These are phyloP conservation scores for Apeira syringaria DNA, from an alignment of 2,888 invertebrate species.

Conservation along the genomic window DNA sequence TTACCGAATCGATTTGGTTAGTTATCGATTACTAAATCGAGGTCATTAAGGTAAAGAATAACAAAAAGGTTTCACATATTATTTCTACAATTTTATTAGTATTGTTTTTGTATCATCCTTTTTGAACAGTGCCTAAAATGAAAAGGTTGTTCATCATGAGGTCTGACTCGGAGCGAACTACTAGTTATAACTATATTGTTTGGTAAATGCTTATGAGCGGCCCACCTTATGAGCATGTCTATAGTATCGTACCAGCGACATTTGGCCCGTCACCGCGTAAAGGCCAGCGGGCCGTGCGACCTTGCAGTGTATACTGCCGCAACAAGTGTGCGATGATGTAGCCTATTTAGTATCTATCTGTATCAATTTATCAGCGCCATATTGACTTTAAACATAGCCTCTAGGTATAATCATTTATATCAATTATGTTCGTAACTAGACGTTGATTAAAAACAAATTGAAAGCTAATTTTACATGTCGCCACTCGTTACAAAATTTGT, in stretches of 20 bases:
- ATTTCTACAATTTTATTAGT: too few species aligned
- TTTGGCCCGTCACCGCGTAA: constrained; percentile 70
- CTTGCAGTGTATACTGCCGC: constrained; percentile 52
- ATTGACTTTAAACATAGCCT: constrained; percentile 10
- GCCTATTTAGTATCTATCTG: constrained; percentile 26
- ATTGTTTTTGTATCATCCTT: too few species aligned
- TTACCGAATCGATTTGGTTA: too few species aligned
- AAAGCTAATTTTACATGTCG: too few species aligned
- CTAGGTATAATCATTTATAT: constrained; percentile 10
- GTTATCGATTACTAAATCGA: too few species aligned
- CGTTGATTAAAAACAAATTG: constrained; percentile 4
- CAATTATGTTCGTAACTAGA: constrained; percentile 17
- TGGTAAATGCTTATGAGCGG: too few species aligned
- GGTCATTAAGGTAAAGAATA: too few species aligned
- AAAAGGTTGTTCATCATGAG: too few species aligned
- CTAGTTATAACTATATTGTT: constrained; percentile 9
- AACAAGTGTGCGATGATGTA: constrained; percentile 63
- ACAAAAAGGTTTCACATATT: too few species aligned
- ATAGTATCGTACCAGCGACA: constrained; percentile 41
- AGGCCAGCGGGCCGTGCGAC: constrained; percentile 59
- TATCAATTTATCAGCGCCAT: constrained; percentile 27
- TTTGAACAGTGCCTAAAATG: too few species aligned
- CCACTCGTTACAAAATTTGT: too few species aligned
- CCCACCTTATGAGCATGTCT: constrained; percentile 23
- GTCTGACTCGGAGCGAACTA: too few species aligned